These are phyloP conservation scores for Synchiropus splendidus DNA, from an alignment of 2,113 vertebrate species.

Conservation along the genomic window DNA sequence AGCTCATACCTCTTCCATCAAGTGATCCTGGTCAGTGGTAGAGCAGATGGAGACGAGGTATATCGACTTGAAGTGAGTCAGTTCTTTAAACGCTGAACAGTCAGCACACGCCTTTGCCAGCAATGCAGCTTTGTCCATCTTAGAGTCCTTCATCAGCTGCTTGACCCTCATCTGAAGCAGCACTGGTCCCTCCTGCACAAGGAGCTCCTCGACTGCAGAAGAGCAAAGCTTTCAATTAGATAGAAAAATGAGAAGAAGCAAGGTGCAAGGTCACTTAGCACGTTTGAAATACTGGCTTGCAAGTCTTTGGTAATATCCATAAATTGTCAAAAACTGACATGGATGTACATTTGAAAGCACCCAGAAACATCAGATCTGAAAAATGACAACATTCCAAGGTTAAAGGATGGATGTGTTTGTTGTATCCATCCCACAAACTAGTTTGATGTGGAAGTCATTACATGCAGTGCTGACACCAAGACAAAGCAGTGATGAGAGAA, in stretches of 20 bases:
- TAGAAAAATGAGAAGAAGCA: background rate
- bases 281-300: too few relatives aligned
- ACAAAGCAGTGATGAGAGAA: too few relatives aligned
- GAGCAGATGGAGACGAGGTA: slow-evolving; percentile 94
- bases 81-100: slow-evolving; percentile 85
- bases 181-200: slow-evolving; percentile 81
- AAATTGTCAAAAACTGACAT: too few relatives aligned
- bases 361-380: too few relatives aligned
- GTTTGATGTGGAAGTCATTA: too few relatives aligned
- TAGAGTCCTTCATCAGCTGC: slow-evolving; percentile 91
- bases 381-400: too few relatives aligned
- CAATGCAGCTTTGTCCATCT: slow-evolving; percentile 79
- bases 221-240: background rate
- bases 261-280: background rate
- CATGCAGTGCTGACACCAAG: too few relatives aligned
- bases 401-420: too few relatives aligned
- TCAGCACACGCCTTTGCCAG: slow-evolving; percentile 91
- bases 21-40: slow-evolving; percentile 83
- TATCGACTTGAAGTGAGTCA: slow-evolving; percentile 94
- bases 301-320: too few relatives aligned
- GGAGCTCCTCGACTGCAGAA: slow-evolving; percentile 78
- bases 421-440: too few relatives aligned
- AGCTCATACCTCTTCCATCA: slow-evolving; percentile 97
- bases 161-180: slow-evolving; percentile 96
- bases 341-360: too few relatives aligned